Conservation (phyloP, 2,113 vertebrate species). For the Pluvialis apricaria region DNA sequence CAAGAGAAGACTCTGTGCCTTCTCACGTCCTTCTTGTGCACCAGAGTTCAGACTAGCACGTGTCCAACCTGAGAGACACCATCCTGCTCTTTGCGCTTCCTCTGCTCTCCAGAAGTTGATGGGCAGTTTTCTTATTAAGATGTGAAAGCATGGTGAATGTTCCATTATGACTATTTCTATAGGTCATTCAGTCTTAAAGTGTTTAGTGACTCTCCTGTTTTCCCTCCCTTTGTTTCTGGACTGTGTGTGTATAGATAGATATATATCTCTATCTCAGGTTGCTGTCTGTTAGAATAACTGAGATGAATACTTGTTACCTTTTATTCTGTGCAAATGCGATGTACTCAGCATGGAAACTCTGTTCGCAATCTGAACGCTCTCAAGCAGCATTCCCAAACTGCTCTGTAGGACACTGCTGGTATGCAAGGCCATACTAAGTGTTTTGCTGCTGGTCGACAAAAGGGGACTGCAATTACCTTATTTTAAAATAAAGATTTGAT, state of each 20-base stretch:
- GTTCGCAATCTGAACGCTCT: neutral
- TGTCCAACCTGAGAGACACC: neutral
- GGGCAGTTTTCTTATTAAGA: neutral
- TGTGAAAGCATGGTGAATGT: neutral
- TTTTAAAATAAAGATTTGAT: neutral
- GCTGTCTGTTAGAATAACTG: neutral
- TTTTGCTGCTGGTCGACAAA: neutral
- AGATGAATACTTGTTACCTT: neutral
- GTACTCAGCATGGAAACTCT: neutral
- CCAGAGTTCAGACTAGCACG: neutral
- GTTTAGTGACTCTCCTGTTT: neutral
- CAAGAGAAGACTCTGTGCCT: neutral
- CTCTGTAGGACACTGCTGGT: neutral
- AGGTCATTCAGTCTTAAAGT: neutral
- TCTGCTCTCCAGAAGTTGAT: neutral
- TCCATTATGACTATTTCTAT: neutral
- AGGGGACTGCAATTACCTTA: neutral
- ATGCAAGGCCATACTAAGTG: rapidly evolving
- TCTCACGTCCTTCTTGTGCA: neutral
- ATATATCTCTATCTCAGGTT: too few relatives aligned
- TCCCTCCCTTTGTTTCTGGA: neutral
- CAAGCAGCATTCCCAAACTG: neutral
- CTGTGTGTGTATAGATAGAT: neutral
- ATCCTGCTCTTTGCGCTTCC: neutral
- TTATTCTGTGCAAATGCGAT: neutral